These are phyloP conservation scores for Vanessa tameamea DNA, from an alignment of 1,140 invertebrate species.

Conservation along the genomic window DNA sequence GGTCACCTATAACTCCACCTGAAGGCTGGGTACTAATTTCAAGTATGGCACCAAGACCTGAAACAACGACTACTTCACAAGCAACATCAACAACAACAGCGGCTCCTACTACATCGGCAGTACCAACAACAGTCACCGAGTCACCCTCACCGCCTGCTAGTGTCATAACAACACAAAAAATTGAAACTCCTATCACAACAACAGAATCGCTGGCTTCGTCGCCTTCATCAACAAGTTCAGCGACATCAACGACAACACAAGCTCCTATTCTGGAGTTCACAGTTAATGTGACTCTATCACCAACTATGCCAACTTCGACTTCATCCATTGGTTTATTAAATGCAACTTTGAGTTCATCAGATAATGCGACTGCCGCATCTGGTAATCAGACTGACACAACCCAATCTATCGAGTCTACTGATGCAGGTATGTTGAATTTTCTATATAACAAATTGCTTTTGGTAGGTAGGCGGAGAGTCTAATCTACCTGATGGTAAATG, in stretches of 20 bases:
- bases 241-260: conserved; percentile 37
- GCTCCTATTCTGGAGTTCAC: conserved; percentile 55
- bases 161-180: conserved; percentile 31
- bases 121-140: conserved; percentile 42
- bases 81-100: conserved; percentile 43
- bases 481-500: too few species aligned
- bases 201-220: neutral
- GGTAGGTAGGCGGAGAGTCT: too few species aligned
- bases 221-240: neutral
- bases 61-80: conserved; percentile 50
- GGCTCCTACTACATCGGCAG: conserved; percentile 46
- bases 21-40: conserved; percentile 84
- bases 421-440: conserved; percentile 12
- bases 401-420: conserved; percentile 28
- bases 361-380: conserved; percentile 42
- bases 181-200: conserved; percentile 13
- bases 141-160: conserved; percentile 25
- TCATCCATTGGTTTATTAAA: neutral
- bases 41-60: conserved; percentile 66
- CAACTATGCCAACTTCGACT: conserved; percentile 56
- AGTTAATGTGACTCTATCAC: conserved; percentile 60
- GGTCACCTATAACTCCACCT: conserved; percentile 82
- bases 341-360: conserved; percentile 49
- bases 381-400: conserved; percentile 34
- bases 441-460: neutral